Conservation (phyloP, 2,797 vertebrate species). For the Poecile montanus region DNA sequence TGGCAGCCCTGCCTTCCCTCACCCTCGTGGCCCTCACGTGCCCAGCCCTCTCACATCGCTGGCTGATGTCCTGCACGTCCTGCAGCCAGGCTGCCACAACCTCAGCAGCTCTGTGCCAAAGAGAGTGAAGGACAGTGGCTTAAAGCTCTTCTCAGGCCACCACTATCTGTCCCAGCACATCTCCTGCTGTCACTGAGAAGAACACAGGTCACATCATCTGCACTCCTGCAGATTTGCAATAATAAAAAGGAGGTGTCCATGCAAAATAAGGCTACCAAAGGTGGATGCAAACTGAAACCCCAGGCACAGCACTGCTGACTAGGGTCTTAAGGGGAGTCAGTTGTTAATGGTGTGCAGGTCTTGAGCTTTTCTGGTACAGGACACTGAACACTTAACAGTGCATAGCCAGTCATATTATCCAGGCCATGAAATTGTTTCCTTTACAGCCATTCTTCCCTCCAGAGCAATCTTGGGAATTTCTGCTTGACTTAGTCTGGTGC, state of each 20-base stretch:
- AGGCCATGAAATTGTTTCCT: not conserved
- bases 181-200: not conserved
- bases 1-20: not conserved
- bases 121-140: not conserved
- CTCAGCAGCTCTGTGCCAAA: not conserved
- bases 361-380: not conserved
- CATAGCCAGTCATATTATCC: not conserved
- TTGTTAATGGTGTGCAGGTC: not conserved
- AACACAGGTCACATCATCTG: not conserved
- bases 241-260: not conserved
- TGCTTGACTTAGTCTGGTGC: not conserved
- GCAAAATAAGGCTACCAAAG: not conserved
- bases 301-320: not conserved
- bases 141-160: not conserved
- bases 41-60: accelerated
- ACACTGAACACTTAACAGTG: not conserved
- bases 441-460: not conserved
- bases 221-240: not conserved
- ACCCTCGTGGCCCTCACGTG: not conserved
- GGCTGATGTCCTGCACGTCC: not conserved
- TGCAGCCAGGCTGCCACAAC: not conserved
- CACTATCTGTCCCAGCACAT: not conserved
- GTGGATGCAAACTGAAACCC: not conserved
- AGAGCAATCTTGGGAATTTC: not conserved
- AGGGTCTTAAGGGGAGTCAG: not conserved